Base-by-base conservation (phyloP, 2,888 invertebrate genomes). In the Diadegma fenestrale region DNA sequence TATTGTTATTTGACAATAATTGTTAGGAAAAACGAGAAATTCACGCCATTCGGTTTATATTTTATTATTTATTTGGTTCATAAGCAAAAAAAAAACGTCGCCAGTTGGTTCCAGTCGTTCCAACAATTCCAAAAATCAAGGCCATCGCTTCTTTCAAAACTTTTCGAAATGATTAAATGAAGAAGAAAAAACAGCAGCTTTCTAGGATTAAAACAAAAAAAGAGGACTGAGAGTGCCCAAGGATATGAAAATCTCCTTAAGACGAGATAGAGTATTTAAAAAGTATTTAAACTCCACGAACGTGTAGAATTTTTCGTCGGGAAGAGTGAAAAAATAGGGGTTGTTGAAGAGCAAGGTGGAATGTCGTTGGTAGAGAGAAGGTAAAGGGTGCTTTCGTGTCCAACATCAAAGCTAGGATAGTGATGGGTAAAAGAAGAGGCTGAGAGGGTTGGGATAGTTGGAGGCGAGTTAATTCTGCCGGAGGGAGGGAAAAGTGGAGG, bases 321-420 rank as follows among this genome's bases (percentile, higher is more conserved):
- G 14, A 4, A 26, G 26, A 51, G 51, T 8, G 19, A 17, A 45
- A 68, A 68, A 68, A 43, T 45, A 68, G 43, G 43, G 26, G 68
- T 68, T 26, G 68, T 17, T 26, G 26, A 17, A 43, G 43, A 4
- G n/a, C 5, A 64, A 19, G 2, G 43, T 19, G 43, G 43, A 68
- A 68, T 68, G 22, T 68, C 26, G 17, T 68, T n/a, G 14, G 7
- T 26, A 22, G 26, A 43, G 45, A 37, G 41, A n/a, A 41, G 63
- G 69, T 19, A 68, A 43, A 75, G 76, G 54, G 48, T 80, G 69
- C 75, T 22, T 68, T 64, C 64, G 33, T 41, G 64, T 43, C 54
- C 71, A 71, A 84, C 84, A 84, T 84, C 84, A 84, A 84, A 84
- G 84, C 75, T 41, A 68, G 22, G 43, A 68, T 19, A 26, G 68